Percentiles rank a stretch among this genome's conserved stretches.
Evolutionary conservation across 1,140 invertebrate species (phyloP).

Genomic region (Aleiodes sp.): DNA sequence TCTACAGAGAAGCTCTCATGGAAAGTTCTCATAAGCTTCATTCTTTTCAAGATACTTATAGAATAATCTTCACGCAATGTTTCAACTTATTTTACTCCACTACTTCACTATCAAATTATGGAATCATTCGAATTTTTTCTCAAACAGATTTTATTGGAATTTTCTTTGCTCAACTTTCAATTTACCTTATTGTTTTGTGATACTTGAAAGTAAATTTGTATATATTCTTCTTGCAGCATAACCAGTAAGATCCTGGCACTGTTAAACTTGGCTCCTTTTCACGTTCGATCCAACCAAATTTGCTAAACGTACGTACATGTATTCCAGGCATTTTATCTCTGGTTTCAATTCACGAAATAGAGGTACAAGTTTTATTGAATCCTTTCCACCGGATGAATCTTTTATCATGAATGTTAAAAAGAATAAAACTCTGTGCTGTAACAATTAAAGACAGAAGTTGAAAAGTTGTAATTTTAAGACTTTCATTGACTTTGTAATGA

Average conservation of each 20-base stretch:
- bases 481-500: not conserved
- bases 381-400: conserved; percentile 48
- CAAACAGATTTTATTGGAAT: too few relatives aligned
- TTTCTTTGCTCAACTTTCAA: too few relatives aligned
- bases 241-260: conserved; percentile 62
- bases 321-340: conserved; percentile 65
- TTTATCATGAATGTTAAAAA: conserved; percentile 57
- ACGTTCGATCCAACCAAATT: conserved; percentile 54
- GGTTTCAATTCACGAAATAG: conserved; percentile 59
- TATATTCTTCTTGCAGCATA: conserved; percentile 60
- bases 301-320: conserved; percentile 60
- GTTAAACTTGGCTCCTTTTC: conserved; percentile 53
- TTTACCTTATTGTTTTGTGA: conserved; percentile 54
- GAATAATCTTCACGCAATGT: too few relatives aligned
- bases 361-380: conserved; percentile 54
- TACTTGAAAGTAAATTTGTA: conserved; percentile 64
- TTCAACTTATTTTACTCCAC: too few relatives aligned
- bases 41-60: too few relatives aligned
- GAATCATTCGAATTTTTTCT: too few relatives aligned
- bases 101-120: too few relatives aligned
- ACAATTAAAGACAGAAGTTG: conserved; percentile 20
- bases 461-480: not conserved
- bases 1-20: too few relatives aligned
- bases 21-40: too few relatives aligned
- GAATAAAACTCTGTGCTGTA: conserved; percentile 61